phyloP scores from a whole-genome alignment of 2,113 vertebrate species.

The Anoplopoma fimbria region DNA sequence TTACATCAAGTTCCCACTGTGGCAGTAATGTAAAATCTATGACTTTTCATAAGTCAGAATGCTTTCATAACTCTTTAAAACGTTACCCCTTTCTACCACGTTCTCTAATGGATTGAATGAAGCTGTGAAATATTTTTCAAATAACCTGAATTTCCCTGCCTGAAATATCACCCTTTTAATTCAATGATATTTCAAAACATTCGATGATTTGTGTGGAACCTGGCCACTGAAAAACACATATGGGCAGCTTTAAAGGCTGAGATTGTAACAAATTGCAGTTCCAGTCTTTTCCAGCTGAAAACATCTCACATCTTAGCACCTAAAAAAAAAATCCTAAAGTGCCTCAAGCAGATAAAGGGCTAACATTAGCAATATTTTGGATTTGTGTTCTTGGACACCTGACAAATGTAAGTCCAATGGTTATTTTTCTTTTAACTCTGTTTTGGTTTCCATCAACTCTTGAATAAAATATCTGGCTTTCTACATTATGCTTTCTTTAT shows the following conservation, averaged over 20 bases:
- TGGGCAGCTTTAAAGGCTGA: neutral
- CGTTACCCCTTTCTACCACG: neutral
- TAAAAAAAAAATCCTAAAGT: too few relatives aligned
- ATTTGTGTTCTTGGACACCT: too few relatives aligned
- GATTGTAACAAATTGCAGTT: neutral
- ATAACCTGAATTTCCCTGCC: neutral
- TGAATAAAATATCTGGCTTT: neutral
- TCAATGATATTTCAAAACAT: neutral
- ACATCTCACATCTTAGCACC: neutral
- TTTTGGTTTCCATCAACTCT: neutral
- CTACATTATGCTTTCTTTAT: neutral
- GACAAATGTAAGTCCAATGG: too few relatives aligned
- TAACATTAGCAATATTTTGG: too few relatives aligned
- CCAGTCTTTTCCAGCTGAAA: neutral
- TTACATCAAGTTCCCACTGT: slow-evolving; percentile 9
- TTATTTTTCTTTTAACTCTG: neutral
- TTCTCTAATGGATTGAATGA: neutral
- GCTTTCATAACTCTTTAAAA: neutral
- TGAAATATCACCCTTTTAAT: neutral
- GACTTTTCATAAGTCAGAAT: slow-evolving; percentile 5
- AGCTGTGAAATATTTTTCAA: neutral
- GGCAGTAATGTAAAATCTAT: slow-evolving; percentile 7
- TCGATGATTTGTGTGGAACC: neutral
- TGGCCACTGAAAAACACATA: neutral
- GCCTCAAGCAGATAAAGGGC: neutral